These are phyloP conservation scores for Drosophila maculinotata DNA, from an alignment of 2,888 invertebrate genomes.

Conservation along the genomic window DNA sequence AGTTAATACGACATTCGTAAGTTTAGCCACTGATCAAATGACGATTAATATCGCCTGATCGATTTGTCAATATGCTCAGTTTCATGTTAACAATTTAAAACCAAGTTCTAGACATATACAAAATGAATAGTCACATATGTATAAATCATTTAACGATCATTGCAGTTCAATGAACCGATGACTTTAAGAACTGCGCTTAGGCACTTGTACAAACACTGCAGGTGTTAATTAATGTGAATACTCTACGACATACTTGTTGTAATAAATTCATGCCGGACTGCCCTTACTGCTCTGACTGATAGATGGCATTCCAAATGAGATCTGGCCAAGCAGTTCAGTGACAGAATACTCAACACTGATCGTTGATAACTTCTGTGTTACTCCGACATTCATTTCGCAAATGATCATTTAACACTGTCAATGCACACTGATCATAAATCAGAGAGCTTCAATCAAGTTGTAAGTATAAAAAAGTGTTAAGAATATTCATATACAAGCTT, in stretches of 20 bases:
- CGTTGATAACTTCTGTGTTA: constrained; percentile 57
- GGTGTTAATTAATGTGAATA: constrained; percentile 34
- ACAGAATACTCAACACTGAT: constrained; percentile 50
- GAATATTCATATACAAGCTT: no score
- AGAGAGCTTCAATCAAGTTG: constrained; percentile 19
- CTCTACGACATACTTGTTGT: constrained; percentile 7
- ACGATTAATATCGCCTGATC: constrained; percentile 28
- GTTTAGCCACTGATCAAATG: constrained; percentile 40
- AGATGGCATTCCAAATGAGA: constrained; percentile 28
- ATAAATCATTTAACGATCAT: constrained; percentile 21
- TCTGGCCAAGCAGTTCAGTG: constrained; percentile 27
- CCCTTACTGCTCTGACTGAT: constrained; percentile 4
- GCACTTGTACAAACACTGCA: constrained; percentile 12
- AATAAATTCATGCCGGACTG: constrained; percentile 17
- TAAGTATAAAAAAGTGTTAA: background rate
- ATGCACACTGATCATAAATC: constrained; percentile 51
- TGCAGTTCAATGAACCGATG: constrained; percentile 47
- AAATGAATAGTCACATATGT: constrained; percentile 25
- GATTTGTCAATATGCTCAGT: constrained; percentile 36
- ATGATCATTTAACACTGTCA: constrained; percentile 63
- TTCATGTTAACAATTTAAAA: constrained; percentile 17
- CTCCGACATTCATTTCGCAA: constrained; percentile 43
- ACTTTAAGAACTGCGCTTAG: constrained; percentile 14
- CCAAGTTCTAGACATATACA: constrained; percentile 11
- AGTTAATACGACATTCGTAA: constrained; percentile 41